Conservation (phyloP, 1,140 invertebrate species). For the Drosophila tropicalis region DNA sequence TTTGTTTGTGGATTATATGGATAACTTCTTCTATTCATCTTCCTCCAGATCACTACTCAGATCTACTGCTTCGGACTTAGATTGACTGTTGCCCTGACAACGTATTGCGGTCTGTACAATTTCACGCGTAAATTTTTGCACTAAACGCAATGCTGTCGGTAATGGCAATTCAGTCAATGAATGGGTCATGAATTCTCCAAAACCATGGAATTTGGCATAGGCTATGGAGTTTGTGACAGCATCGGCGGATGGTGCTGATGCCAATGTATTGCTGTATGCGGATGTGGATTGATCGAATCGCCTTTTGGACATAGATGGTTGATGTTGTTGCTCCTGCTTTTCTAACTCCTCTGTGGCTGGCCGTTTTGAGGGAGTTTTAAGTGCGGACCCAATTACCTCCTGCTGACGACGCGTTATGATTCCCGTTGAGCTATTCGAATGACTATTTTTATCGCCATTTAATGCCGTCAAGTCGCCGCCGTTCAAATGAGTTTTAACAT, state of each 20-base stretch:
- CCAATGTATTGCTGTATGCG: slow-evolving; percentile 12
- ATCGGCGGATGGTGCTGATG: slow-evolving; percentile 8
- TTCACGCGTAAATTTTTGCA: slow-evolving; percentile 78
- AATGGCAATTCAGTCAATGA: slow-evolving; percentile 71
- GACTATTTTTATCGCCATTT: background rate
- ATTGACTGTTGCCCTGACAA: slow-evolving; percentile 13
- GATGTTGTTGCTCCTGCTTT: slow-evolving; percentile 13
- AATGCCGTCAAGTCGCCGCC: slow-evolving; percentile 22
- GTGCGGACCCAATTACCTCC: slow-evolving; percentile 39
- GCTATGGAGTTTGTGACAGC: slow-evolving; percentile 23
- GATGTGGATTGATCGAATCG: background rate
- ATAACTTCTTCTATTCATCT: slow-evolving; percentile 38
- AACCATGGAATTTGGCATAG: slow-evolving; percentile 74
- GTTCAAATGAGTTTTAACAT: slow-evolving; percentile 24
- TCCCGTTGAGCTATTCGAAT: slow-evolving; percentile 7
- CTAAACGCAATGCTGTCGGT: slow-evolving; percentile 62
- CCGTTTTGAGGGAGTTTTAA: slow-evolving; percentile 24
- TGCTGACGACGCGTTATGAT: slow-evolving; percentile 37
- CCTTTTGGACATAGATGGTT: background rate
- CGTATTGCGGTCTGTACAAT: slow-evolving; percentile 60
- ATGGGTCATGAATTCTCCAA: slow-evolving; percentile 76
- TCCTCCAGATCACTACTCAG: slow-evolving; percentile 43
- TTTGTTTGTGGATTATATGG: background rate
- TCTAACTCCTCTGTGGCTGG: slow-evolving; percentile 10
- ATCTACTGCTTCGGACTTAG: slow-evolving; percentile 23